Percentiles rank a stretch among this genome's conserved stretches.
Evolutionary conservation across 1,140 invertebrate species (phyloP).

Genomic region (Vanessa atalanta): DNA sequence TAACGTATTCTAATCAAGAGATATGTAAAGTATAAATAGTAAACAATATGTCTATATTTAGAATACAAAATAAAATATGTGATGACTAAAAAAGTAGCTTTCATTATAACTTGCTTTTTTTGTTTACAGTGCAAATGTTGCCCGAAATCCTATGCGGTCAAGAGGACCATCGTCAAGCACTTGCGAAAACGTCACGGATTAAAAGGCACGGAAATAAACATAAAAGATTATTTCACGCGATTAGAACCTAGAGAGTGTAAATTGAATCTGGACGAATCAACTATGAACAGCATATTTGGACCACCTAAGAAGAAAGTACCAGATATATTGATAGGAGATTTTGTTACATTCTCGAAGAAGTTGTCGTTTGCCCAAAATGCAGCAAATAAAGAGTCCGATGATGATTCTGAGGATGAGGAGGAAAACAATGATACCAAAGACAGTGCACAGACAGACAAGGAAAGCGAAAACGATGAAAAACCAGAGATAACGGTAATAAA

Average conservation of each 20-base stretch:
- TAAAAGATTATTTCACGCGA: conserved; percentile 59
- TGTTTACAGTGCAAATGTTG: conserved; percentile 70
- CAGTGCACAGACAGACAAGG: conserved; percentile 31
- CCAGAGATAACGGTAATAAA: conserved; percentile 28
- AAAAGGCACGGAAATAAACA: conserved; percentile 50
- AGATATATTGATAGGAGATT: conserved; percentile 51
- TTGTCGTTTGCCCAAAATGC: conserved; percentile 32
- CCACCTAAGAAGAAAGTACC: conserved; percentile 53
- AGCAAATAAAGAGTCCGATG: conserved; percentile 28
- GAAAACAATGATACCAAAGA: conserved; percentile 38
- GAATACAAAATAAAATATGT: neutral
- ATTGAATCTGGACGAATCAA: conserved; percentile 65
- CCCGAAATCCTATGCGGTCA: conserved; percentile 68
- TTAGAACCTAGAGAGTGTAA: conserved; percentile 72
- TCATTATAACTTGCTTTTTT: neutral
- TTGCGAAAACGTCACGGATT: conserved; percentile 66
- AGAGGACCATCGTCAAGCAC: conserved; percentile 69
- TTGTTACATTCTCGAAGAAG: conserved; percentile 50
- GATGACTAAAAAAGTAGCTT: too few species aligned
- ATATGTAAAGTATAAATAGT: too few species aligned
- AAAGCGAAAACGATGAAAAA: conserved; percentile 31
- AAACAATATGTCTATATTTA: neutral
- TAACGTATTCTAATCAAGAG: neutral
- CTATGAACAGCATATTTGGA: conserved; percentile 70
- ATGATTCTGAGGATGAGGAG: conserved; percentile 36